A percentile compares a stretch with the other conserved stretches of the same genome.
Evolutionary conservation across 1,140 invertebrate genomes (phyloP).

Genomic region (Metopolophium dirhodum): DNA sequence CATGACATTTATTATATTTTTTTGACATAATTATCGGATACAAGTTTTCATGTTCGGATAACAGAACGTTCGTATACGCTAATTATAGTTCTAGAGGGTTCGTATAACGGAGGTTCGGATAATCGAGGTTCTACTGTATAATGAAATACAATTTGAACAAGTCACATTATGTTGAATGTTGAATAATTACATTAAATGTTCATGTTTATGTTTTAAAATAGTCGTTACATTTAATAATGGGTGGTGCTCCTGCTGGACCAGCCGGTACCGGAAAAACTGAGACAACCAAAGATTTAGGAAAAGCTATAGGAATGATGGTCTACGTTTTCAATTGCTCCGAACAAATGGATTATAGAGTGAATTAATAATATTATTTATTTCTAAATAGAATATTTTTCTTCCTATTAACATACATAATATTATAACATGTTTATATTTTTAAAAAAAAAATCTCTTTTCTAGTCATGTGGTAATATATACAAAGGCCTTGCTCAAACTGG

Average conservation of each 20-base stretch:
- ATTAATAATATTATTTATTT: constrained; percentile 46
- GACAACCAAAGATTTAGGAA: constrained; percentile 90
- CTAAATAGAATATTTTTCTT: background rate
- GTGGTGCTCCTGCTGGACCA: constrained; percentile 88
- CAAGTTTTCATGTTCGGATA: too few relatives aligned
- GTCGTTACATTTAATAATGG: constrained; percentile 88
- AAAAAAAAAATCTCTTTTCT: constrained; percentile 53
- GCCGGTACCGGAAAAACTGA: constrained; percentile 91
- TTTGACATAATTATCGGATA: too few relatives aligned
- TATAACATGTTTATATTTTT: background rate
- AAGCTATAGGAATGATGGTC: constrained; percentile 90
- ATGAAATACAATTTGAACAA: background rate
- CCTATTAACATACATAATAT: background rate
- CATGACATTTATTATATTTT: too few relatives aligned
- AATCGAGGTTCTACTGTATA: too few relatives aligned
- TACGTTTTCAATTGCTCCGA: constrained; percentile 97
- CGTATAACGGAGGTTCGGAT: too few relatives aligned
- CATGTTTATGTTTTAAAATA: constrained; percentile 61
- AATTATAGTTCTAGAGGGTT: too few relatives aligned
- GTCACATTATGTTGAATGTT: too few relatives aligned
- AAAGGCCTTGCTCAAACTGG: constrained; percentile 90
- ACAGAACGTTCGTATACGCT: too few relatives aligned
- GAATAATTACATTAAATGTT: too few relatives aligned
- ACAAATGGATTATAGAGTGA: constrained; percentile 90
- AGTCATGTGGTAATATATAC: constrained; percentile 89